phyloP scores from a whole-genome alignment of 2,888 invertebrate species.

The Pristionchus entomophagus region DNA sequence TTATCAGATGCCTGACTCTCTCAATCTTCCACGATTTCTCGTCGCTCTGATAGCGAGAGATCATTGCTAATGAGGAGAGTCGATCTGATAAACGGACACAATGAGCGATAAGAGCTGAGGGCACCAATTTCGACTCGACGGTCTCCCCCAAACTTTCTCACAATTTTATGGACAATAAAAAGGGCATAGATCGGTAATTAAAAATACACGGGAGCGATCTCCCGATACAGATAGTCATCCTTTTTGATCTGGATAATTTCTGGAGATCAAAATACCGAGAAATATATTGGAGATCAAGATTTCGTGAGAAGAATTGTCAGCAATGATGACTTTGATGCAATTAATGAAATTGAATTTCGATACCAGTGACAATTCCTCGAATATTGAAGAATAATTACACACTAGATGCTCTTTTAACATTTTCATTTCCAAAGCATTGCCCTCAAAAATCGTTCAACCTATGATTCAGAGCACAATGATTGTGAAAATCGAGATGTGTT shows the following conservation, averaged over 20 bases:
- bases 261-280: background rate
- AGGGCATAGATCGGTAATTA: background rate
- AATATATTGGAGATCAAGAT: background rate
- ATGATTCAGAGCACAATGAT: too few species aligned
- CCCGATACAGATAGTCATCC: background rate
- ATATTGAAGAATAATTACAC: too few species aligned
- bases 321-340: background rate
- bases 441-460: too few species aligned
- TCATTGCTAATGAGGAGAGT: background rate
- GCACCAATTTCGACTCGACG: background rate
- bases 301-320: background rate
- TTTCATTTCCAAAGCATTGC: too few species aligned
- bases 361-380: too few species aligned
- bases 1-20: too few species aligned
- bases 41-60: background rate
- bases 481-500: too few species aligned
- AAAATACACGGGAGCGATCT: background rate
- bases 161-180: background rate
- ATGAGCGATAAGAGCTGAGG: background rate
- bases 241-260: background rate
- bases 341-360: too few species aligned
- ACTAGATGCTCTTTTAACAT: too few species aligned
- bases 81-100: background rate
- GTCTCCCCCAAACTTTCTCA: background rate
- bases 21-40: background rate